Evolutionary conservation across 2,113 vertebrate genomes (phyloP).

Genomic region (Brachyhypopomus gauderio): DNA sequence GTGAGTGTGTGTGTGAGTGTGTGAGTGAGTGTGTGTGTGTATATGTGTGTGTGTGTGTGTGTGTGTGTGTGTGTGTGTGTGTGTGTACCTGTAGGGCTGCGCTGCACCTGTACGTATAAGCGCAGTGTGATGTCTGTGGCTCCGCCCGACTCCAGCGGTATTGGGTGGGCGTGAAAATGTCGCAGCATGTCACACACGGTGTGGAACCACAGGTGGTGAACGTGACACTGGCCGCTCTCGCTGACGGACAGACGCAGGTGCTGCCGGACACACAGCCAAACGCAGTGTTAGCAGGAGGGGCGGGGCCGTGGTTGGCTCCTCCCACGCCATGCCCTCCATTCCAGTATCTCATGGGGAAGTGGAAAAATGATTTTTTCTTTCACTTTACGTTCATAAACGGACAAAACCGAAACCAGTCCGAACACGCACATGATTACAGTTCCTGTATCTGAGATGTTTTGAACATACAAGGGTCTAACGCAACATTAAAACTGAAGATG

Average conservation of each 20-base stretch:
- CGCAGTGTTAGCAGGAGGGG: too few species aligned
- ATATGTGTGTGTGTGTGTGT: not conserved
- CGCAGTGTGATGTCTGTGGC: constrained; percentile 93
- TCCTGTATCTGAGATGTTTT: too few species aligned
- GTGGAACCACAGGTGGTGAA: constrained; percentile 98
- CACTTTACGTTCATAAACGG: too few species aligned
- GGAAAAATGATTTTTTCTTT: too few species aligned
- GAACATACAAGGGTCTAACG: too few species aligned
- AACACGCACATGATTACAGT: too few species aligned
- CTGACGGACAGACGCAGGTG: constrained; percentile 95
- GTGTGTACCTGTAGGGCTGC: constrained; percentile 73
- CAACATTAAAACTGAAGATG: too few species aligned
- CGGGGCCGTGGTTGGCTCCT: too few species aligned
- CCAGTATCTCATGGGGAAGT: too few species aligned
- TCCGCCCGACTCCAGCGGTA: constrained; percentile 93
- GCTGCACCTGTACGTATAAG: constrained; percentile 89
- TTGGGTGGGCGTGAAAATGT: constrained; percentile 96
- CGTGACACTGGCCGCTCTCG: constrained; percentile 92
- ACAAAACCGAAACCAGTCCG: too few species aligned
- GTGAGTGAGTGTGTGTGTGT: not conserved
- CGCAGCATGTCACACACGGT: constrained; percentile 94
- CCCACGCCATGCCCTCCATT: too few species aligned
- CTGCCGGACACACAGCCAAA: constrained; percentile 65
- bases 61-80: not conserved
- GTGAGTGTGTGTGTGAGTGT: not conserved